A percentile compares a stretch with the other conserved stretches of the same genome.
These are phyloP conservation scores for Delia radicum DNA, from an alignment of 1,140 invertebrate species.

Conservation along the genomic window DNA sequence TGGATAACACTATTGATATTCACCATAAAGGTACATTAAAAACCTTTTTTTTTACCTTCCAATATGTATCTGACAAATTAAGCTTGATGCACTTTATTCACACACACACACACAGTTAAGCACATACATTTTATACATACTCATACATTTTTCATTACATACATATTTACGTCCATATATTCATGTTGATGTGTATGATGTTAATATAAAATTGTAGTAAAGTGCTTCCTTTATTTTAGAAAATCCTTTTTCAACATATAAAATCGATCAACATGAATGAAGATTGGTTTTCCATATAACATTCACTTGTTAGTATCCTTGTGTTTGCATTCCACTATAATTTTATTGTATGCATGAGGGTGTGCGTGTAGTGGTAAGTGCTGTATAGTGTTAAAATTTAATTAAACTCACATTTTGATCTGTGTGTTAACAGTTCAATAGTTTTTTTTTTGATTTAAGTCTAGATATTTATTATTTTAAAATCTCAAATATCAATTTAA, in stretches of 20 bases:
- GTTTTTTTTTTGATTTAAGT: background rate
- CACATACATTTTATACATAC: no score
- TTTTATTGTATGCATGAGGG: no score
- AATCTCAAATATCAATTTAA: background rate
- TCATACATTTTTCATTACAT: no score
- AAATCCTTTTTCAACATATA: background rate
- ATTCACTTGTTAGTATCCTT: background rate
- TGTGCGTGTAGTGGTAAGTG: no score
- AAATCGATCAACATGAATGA: background rate
- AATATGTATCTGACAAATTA: no score
- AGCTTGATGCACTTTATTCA: no score
- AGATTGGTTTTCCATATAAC: background rate
- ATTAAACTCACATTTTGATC: background rate
- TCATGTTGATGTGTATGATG: background rate
- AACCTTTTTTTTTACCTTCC: no score
- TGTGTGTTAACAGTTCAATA: constrained; percentile 4
- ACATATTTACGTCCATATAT: no score
- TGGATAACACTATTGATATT: no score
- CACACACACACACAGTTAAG: no score
- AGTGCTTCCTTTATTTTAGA: background rate
- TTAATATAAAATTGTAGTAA: background rate
- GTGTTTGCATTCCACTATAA: background rate
- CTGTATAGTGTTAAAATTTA: background rate
- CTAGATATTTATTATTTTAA: background rate
- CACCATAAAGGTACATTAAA: no score